Conservation (phyloP, 1,140 invertebrate genomes). For the Riptortus pedestris region DNA sequence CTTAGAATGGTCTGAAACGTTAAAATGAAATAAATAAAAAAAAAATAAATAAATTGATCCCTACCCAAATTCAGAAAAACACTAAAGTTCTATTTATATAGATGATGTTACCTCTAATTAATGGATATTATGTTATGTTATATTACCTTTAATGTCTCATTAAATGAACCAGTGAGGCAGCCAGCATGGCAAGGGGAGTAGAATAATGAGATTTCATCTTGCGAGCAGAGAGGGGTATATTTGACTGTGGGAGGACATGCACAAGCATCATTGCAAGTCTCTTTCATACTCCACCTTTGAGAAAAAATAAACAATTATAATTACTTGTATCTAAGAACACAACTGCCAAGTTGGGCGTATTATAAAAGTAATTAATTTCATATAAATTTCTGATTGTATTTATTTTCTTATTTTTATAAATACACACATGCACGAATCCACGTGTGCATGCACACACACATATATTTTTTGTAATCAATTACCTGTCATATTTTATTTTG, state of each 20-base stretch:
- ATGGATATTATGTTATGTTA: neutral
- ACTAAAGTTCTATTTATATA: no score
- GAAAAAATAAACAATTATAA: neutral
- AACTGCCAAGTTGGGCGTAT: neutral
- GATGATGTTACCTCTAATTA: no score
- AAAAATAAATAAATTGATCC: no score
- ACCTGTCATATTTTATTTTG: no score
- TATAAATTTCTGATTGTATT: no score
- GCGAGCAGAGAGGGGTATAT: slow-evolving; percentile 56
- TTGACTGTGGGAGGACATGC: slow-evolving; percentile 50
- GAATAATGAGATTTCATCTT: slow-evolving; percentile 46
- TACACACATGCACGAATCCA: no score
- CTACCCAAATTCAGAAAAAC: no score
- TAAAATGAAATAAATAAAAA: neutral
- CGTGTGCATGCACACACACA: no score
- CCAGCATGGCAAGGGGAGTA: slow-evolving; percentile 63
- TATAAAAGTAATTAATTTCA: neutral
- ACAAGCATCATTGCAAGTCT: slow-evolving; percentile 52
- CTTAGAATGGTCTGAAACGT: no score
- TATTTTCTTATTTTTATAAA: no score
- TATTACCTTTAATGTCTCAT: slow-evolving; percentile 1
- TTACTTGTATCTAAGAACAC: neutral
- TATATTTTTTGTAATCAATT: no score
- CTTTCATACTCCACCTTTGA: slow-evolving; percentile 36
- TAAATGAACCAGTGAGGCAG: slow-evolving; percentile 39